Evolutionary conservation across 1,140 invertebrate species (phyloP).

Genomic region (Pentalonia nigronervosa): DNA sequence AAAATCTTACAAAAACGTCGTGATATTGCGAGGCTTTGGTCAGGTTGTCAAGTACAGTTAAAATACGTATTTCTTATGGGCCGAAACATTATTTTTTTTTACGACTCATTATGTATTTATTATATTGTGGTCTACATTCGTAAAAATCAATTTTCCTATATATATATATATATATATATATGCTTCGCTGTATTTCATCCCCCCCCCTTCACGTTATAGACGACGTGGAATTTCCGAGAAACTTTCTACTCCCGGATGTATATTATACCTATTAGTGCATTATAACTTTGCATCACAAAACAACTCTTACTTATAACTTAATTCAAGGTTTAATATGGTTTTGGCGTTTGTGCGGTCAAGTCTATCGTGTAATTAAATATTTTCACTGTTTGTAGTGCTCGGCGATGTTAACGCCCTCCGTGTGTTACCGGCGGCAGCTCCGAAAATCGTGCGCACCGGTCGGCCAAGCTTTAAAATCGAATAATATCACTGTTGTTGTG

Average conservation of each 20-base stretch:
- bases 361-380: not conserved
- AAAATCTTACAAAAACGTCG: not conserved
- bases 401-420: too few species aligned
- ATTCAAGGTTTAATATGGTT: not conserved
- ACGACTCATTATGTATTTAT: not conserved
- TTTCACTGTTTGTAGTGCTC: not conserved
- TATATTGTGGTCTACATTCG: not conserved
- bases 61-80: not conserved
- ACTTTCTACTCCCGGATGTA: not conserved
- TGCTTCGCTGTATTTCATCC: not conserved
- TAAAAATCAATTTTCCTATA: not conserved
- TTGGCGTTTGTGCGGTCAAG: not conserved
- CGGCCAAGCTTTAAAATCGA: not conserved
- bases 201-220: too few species aligned
- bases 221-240: not conserved
- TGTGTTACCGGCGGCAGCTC: not conserved
- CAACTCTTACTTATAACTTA: not conserved
- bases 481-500: not conserved
- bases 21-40: not conserved
- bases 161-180: not conserved
- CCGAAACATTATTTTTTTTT: not conserved
- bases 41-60: not conserved
- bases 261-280: conserved; percentile 18
- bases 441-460: not conserved
- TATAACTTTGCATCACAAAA: conserved; percentile 18